phyloP scores from a whole-genome alignment of 2,797 vertebrate genomes.

The Paedocypris micromegethes region DNA sequence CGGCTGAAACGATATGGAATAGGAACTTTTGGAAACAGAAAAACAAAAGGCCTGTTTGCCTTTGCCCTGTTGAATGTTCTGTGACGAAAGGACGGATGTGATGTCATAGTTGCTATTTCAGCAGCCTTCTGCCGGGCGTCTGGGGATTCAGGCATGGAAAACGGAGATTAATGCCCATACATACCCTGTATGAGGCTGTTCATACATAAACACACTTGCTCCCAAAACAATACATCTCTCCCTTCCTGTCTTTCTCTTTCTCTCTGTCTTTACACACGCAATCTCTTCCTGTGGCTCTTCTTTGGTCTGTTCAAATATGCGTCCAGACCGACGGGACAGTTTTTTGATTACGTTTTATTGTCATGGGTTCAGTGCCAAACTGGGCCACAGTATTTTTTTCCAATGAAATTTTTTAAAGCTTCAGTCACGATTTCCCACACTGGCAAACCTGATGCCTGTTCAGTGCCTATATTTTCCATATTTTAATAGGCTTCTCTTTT shows the following conservation, averaged over 20 bases:
- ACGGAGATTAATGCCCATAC: neutral
- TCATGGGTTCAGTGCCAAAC: slow-evolving; percentile 13
- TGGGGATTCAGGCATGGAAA: slow-evolving; percentile 30
- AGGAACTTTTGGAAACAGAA: slow-evolving; percentile 20
- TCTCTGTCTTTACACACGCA: neutral
- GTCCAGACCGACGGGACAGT: neutral
- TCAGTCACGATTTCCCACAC: slow-evolving; percentile 12
- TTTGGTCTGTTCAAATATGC: slow-evolving; percentile 22
- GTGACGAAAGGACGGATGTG: slow-evolving; percentile 11
- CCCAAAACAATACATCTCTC: slow-evolving; percentile 9
- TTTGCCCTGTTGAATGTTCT: slow-evolving; percentile 34
- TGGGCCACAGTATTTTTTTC: slow-evolving; percentile 1
- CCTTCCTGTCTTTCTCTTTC: slow-evolving; percentile 6
- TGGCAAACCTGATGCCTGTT: slow-evolving; percentile 17
- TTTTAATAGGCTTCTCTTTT: slow-evolving; percentile 39
- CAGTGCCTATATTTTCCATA: slow-evolving; percentile 27
- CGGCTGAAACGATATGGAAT: slow-evolving; percentile 3
- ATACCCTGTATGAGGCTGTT: neutral
- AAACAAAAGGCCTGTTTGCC: slow-evolving; percentile 31
- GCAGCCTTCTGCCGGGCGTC: slow-evolving; percentile 18
- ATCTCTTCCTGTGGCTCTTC: neutral
- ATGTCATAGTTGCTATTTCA: slow-evolving; percentile 26
- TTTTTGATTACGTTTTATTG: slow-evolving; percentile 18
- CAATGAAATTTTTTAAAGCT: slow-evolving; percentile 10
- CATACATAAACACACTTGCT: slow-evolving; percentile 1